Evolutionary conservation across 1,140 invertebrate genomes (phyloP).

Genomic region (Aphelinus atriplicis): DNA sequence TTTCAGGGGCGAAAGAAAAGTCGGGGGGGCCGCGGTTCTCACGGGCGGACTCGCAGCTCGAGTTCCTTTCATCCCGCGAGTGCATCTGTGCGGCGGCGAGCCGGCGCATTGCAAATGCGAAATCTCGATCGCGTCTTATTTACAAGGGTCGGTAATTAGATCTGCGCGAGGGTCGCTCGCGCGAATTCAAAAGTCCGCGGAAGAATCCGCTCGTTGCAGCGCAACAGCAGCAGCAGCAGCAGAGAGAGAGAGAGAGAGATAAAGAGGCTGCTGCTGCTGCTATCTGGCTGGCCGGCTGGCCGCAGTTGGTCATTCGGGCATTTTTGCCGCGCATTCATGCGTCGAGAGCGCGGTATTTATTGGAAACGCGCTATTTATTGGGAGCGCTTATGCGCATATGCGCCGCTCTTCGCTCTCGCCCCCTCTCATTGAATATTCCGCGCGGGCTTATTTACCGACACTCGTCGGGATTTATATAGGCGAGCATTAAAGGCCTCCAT

Average conservation of each 20-base stretch:
- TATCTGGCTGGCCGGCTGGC: conserved; percentile 30
- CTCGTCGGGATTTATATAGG: conserved; percentile 58
- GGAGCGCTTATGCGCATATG: conserved; percentile 44
- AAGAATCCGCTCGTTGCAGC: conserved; percentile 35
- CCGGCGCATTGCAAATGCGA: conserved; percentile 1
- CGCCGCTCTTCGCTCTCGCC: conserved; percentile 43
- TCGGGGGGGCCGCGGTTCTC: too few species aligned
- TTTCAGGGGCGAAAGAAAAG: too few species aligned
- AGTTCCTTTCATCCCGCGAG: too few species aligned
- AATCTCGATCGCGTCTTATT: conserved; percentile 35
- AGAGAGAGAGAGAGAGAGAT: conserved; percentile 38
- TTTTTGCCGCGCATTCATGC: conserved; percentile 62
- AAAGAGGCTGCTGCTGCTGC: conserved; percentile 48
- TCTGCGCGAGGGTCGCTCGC: neutral
- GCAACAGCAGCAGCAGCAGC: conserved; percentile 9
- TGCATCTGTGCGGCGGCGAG: too few species aligned
- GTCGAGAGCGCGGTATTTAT: conserved; percentile 55
- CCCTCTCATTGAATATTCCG: conserved; percentile 60
- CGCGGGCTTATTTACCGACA: conserved; percentile 56
- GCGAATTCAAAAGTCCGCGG: conserved; percentile 36
- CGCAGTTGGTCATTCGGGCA: conserved; percentile 61
- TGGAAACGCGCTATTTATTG: conserved; percentile 47
- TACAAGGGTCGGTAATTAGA: conserved; percentile 39
- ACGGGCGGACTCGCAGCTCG: too few species aligned
- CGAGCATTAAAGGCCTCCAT: neutral